A percentile compares a stretch with the other conserved stretches of the same genome.
These are phyloP conservation scores for Valencia hispanica DNA, from an alignment of 2,797 vertebrate species.

Conservation along the genomic window DNA sequence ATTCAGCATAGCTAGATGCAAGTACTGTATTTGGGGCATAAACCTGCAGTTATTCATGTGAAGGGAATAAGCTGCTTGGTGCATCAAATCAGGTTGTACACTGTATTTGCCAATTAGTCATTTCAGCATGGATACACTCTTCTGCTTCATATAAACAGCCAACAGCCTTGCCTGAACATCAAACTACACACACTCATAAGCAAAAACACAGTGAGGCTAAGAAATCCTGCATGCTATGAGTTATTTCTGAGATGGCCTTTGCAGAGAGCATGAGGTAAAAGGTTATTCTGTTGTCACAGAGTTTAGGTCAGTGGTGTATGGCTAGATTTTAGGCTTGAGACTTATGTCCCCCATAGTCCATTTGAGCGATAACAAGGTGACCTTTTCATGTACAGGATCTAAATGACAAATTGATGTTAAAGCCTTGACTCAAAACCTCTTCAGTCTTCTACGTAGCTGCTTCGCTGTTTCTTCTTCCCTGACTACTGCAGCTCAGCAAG, in stretches of 20 bases:
- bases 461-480: slow-evolving; percentile 15
- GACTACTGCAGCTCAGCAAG: slow-evolving; percentile 8
- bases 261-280: slow-evolving; percentile 69
- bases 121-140: slow-evolving; percentile 77
- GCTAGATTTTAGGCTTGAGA: slow-evolving; percentile 57
- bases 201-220: slow-evolving; percentile 18
- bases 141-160: slow-evolving; percentile 72
- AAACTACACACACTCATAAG: slow-evolving; percentile 14
- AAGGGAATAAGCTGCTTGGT: slow-evolving; percentile 56
- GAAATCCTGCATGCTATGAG: slow-evolving; percentile 34
- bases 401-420: slow-evolving; percentile 70
- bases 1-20: slow-evolving; percentile 23
- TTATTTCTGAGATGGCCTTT: slow-evolving; percentile 69
- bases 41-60: slow-evolving; percentile 71
- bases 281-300: slow-evolving; percentile 57
- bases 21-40: slow-evolving; percentile 38
- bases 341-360: slow-evolving; percentile 49
- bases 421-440: slow-evolving; percentile 37
- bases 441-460: slow-evolving; percentile 13
- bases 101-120: slow-evolving; percentile 76
- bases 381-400: slow-evolving; percentile 63
- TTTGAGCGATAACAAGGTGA: slow-evolving; percentile 63
- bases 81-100: slow-evolving; percentile 67
- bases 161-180: slow-evolving; percentile 57
- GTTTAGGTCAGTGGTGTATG: slow-evolving; percentile 51